Evolutionary conservation across 2,888 invertebrate genomes (phyloP).

Genomic region (Mythimna pallens): DNA sequence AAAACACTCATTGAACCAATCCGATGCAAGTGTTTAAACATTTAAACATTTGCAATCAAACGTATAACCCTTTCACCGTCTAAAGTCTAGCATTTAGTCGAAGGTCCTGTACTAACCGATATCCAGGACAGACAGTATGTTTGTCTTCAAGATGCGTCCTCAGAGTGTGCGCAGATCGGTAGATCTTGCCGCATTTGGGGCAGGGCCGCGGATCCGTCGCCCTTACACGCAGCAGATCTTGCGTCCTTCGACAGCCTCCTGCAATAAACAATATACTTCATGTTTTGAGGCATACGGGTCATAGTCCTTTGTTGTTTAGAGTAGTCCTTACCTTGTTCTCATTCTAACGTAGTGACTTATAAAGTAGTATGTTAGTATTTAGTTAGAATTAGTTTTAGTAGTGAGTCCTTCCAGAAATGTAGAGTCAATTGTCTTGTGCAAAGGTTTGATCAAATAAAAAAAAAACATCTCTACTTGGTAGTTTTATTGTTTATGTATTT

Average conservation of each 20-base stretch:
- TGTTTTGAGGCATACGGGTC: background rate
- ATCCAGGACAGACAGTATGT: slow-evolving; percentile 97
- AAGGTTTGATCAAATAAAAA: slow-evolving; percentile 58
- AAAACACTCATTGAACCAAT: no score
- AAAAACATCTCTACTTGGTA: slow-evolving; percentile 85
- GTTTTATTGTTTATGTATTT: slow-evolving; percentile 88
- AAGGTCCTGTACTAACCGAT: slow-evolving; percentile 84
- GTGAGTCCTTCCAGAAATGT: slow-evolving; percentile 1
- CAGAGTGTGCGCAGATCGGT: slow-evolving; percentile 97
- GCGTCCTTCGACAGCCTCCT: slow-evolving; percentile 93
- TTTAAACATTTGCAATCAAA: no score
- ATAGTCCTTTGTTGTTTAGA: slow-evolving; percentile 26
- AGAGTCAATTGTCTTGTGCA: slow-evolving; percentile 5
- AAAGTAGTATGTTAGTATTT: slow-evolving; percentile 52
- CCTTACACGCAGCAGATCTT: slow-evolving; percentile 96
- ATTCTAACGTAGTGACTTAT: slow-evolving; percentile 33
- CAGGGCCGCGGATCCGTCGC: slow-evolving; percentile 98
- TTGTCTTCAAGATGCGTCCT: slow-evolving; percentile 98
- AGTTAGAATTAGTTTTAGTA: slow-evolving; percentile 15
- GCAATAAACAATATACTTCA: slow-evolving; percentile 54
- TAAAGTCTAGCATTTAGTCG: no score
- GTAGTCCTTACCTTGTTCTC: slow-evolving; percentile 64
- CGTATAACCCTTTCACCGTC: no score
- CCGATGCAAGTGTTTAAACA: no score
- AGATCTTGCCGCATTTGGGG: slow-evolving; percentile 98